phyloP scores from a whole-genome alignment of 2,888 invertebrate species.

The Caradrina clavipalpis region DNA sequence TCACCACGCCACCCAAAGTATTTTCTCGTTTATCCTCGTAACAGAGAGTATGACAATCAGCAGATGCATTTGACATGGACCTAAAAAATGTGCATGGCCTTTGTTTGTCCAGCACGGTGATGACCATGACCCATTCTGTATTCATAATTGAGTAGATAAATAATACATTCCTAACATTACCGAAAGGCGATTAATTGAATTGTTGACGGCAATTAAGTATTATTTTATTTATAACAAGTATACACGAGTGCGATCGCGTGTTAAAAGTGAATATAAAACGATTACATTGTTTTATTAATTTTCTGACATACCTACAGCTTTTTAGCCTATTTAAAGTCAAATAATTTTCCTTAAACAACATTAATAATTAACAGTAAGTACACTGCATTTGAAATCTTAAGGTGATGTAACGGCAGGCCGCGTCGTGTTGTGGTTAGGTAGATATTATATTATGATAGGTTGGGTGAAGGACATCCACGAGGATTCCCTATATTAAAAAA shows the following conservation, averaged over 20 bases:
- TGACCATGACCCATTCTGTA: conserved; percentile 19
- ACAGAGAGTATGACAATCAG: no score
- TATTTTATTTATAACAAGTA: conserved; percentile 56
- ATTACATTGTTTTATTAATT: conserved; percentile 58
- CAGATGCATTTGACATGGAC: no score
- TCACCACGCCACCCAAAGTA: no score
- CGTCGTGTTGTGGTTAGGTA: no score
- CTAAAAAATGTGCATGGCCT: neutral
- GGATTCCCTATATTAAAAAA: no score
- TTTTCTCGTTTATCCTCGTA: no score
- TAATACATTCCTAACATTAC: conserved; percentile 33
- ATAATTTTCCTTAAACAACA: conserved; percentile 2
- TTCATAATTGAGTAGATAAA: conserved; percentile 33
- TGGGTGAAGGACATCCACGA: no score
- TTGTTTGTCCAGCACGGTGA: conserved; percentile 10
- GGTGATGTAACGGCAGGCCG: no score
- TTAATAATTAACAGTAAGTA: conserved; percentile 3
- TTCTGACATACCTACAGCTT: conserved; percentile 43
- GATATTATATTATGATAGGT: no score
- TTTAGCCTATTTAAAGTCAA: conserved; percentile 33
- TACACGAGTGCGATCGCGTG: conserved; percentile 52
- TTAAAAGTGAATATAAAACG: conserved; percentile 53
- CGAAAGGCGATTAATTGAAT: conserved; percentile 49
- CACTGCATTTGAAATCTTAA: neutral
- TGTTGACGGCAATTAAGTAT: conserved; percentile 58